phyloP scores from a whole-genome alignment of 2,888 invertebrate species.

The Drosophila aldrichi region DNA sequence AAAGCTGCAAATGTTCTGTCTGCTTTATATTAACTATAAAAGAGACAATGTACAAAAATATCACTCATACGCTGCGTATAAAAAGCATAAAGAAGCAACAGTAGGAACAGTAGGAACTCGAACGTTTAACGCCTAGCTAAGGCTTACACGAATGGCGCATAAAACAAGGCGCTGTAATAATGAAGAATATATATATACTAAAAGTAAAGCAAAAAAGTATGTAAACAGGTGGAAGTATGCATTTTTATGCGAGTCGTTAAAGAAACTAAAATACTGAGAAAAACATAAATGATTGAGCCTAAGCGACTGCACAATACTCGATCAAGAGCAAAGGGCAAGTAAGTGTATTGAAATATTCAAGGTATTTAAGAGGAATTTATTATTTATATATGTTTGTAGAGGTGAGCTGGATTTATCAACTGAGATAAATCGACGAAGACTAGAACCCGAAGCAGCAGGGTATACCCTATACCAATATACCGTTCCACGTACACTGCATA shows the following conservation, averaged over 20 bases:
- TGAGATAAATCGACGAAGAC: too few species aligned
- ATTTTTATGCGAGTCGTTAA: slow-evolving; percentile 18
- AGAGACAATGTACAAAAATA: slow-evolving; percentile 33
- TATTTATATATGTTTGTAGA: too few species aligned
- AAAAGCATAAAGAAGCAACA: slow-evolving; percentile 16
- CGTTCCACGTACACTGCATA: background rate
- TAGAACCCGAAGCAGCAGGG: too few species aligned
- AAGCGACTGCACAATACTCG: background rate
- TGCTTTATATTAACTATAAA: slow-evolving; percentile 40
- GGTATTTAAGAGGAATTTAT: too few species aligned
- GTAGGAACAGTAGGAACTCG: slow-evolving; percentile 10
- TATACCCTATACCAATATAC: too few species aligned
- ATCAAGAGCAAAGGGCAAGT: background rate
- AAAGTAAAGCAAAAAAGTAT: slow-evolving; percentile 9
- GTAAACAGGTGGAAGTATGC: slow-evolving; percentile 55
- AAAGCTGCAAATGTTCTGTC: slow-evolving; percentile 18
- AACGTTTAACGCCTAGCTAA: slow-evolving; percentile 20
- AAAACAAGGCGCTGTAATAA: slow-evolving; percentile 49
- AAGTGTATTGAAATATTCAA: too few species aligned
- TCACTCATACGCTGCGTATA: slow-evolving; percentile 44
- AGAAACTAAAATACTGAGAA: slow-evolving; percentile 57
- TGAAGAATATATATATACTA: slow-evolving; percentile 41
- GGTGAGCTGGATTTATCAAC: too few species aligned
- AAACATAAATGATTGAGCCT: background rate
- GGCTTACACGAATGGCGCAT: slow-evolving; percentile 39